Evolutionary conservation across 2,888 invertebrate species (phyloP).

Genomic region (Lochmaea crataegi): DNA sequence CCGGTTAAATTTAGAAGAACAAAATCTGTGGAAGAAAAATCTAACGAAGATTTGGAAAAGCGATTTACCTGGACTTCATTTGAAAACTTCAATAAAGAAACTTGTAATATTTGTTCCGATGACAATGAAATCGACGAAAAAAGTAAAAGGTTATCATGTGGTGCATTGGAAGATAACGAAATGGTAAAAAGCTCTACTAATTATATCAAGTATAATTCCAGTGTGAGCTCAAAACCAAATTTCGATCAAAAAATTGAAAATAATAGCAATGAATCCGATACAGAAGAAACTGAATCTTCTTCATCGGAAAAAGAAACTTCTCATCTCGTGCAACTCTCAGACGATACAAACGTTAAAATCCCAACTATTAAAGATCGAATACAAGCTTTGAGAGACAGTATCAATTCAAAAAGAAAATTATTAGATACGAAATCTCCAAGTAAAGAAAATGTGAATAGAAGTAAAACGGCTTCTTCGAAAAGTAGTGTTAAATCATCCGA

Average conservation of each 20-base stretch:
- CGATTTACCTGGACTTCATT: conserved; percentile 17
- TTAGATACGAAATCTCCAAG: conserved; percentile 50
- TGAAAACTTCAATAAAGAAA: conserved; percentile 14
- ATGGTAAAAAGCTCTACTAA: conserved; percentile 52
- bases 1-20: conserved; percentile 11
- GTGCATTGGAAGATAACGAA: conserved; percentile 23
- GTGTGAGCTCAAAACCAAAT: conserved; percentile 49
- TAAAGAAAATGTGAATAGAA: conserved; percentile 53
- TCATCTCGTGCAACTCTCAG: conserved; percentile 43
- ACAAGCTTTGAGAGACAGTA: conserved; percentile 58
- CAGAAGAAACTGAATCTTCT: conserved; percentile 39
- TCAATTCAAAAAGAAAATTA: conserved; percentile 50
- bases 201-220: conserved; percentile 60
- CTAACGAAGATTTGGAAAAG: not conserved
- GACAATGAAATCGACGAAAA: conserved; percentile 5
- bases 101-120: not conserved
- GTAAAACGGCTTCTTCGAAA: conserved; percentile 54
- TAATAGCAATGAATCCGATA: conserved; percentile 12
- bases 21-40: conserved; percentile 14
- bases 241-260: conserved; percentile 11
- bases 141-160: conserved; percentile 22
- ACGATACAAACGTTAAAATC: conserved; percentile 42
- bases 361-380: conserved; percentile 62
- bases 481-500: conserved; percentile 61
- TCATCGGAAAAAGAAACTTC: conserved; percentile 33